Percentiles rank a stretch among this genome's conserved stretches.
Evolutionary conservation across 2,888 invertebrate genomes (phyloP).

Genomic region (Pterostichus madidus): DNA sequence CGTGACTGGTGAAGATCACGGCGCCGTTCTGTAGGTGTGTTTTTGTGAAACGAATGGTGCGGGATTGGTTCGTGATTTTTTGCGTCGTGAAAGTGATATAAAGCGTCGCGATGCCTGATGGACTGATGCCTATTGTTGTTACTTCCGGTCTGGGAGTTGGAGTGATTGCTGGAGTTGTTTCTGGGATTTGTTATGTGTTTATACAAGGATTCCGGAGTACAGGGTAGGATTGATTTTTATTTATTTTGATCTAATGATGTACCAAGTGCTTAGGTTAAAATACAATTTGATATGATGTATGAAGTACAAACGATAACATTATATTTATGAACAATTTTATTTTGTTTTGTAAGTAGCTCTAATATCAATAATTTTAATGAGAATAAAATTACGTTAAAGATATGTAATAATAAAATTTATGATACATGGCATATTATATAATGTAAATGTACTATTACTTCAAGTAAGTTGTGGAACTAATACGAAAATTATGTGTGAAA

Average conservation of each 20-base stretch:
- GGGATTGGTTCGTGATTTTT: not conserved
- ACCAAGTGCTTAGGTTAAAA: not conserved
- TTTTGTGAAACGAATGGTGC: not conserved
- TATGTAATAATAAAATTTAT: too few species aligned
- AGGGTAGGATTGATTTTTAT: constrained; percentile 77
- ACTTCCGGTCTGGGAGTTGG: constrained; percentile 83
- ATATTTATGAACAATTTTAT: too few species aligned
- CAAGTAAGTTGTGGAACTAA: constrained; percentile 3
- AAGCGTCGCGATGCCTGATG: constrained; percentile 25
- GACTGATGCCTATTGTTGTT: constrained; percentile 74
- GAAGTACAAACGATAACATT: too few species aligned
- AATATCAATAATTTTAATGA: not conserved
- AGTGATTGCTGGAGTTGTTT: constrained; percentile 84
- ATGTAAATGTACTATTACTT: not conserved
- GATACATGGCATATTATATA: too few species aligned
- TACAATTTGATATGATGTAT: too few species aligned
- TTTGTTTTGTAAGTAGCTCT: not conserved
- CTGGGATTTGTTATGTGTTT: constrained; percentile 84
- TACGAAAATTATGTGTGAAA: not conserved
- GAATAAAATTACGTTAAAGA: too few species aligned
- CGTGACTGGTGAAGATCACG: constrained; percentile 31
- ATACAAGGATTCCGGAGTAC: constrained; percentile 79
- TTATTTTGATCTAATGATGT: not conserved
- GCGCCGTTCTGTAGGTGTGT: not conserved
- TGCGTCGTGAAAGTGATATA: not conserved